Evolutionary conservation across 2,888 invertebrate species (phyloP).

Genomic region (Melieria crassipennis): DNA sequence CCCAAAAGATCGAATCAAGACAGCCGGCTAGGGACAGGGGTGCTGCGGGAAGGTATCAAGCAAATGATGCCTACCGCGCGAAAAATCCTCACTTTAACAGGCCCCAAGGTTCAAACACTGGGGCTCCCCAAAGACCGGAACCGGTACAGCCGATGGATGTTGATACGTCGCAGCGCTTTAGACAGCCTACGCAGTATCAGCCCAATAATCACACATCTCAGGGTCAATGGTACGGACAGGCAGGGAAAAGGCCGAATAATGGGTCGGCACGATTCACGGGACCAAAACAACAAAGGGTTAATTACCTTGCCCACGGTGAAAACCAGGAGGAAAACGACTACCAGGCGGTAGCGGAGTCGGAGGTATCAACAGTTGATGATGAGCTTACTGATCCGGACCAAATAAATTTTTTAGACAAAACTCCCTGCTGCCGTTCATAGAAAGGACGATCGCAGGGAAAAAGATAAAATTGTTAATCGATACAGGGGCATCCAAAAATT

Average conservation of each 20-base stretch:
- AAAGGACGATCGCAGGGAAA: constrained; percentile 26
- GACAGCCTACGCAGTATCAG: constrained; percentile 1
- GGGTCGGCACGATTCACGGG: too few species aligned
- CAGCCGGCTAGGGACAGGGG: not conserved
- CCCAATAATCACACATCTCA: not conserved
- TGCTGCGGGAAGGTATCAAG: not conserved
- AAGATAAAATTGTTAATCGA: constrained; percentile 20
- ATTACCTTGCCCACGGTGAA: too few species aligned
- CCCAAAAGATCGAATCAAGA: not conserved
- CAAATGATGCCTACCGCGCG: not conserved
- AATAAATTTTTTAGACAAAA: constrained; percentile 26
- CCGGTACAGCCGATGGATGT: not conserved
- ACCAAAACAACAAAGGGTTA: too few species aligned
- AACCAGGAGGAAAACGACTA: not conserved
- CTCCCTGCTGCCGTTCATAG: constrained; percentile 26
- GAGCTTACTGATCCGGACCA: constrained; percentile 13
- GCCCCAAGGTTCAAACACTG: not conserved
- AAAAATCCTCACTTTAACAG: not conserved
- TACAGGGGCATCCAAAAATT: constrained; percentile 29
- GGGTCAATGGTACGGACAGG: not conserved
- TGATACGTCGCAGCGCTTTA: not conserved
- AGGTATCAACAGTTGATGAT: constrained; percentile 5
- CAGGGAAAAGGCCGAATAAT: too few species aligned
- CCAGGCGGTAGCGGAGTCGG: constrained; percentile 1
- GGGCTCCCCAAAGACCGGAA: not conserved